These are phyloP conservation scores for Macroramphosus scolopax DNA, from an alignment of 2,797 vertebrate genomes.

Conservation along the genomic window DNA sequence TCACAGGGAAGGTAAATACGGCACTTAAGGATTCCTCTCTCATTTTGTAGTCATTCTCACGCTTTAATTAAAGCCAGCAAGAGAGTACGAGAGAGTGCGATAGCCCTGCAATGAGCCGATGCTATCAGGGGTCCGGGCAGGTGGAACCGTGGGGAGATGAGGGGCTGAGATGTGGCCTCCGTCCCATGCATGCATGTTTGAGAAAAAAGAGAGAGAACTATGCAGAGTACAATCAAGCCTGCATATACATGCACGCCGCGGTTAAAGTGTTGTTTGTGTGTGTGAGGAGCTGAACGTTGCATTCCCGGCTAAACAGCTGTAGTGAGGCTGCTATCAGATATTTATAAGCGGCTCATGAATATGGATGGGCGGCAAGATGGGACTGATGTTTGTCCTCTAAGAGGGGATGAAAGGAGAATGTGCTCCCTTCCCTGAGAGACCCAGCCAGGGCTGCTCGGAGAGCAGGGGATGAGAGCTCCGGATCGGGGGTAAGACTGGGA, in stretches of 20 bases:
- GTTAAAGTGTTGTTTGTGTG: slow-evolving; percentile 26
- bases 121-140: slow-evolving; percentile 66
- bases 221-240: too few species aligned
- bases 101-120: slow-evolving; percentile 72
- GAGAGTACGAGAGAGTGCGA: slow-evolving; percentile 50
- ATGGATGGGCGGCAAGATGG: slow-evolving; percentile 79
- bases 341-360: slow-evolving; percentile 86
- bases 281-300: slow-evolving; percentile 51
- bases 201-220: too few species aligned
- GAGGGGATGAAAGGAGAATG: slow-evolving; percentile 84
- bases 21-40: slow-evolving; percentile 80
- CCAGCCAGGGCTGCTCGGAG: slow-evolving; percentile 66
- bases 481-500: slow-evolving; percentile 31
- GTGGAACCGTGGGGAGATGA: slow-evolving; percentile 54
- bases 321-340: slow-evolving; percentile 82
- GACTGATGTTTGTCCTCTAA: slow-evolving; percentile 87
- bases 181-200: too few species aligned
- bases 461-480: slow-evolving; percentile 41
- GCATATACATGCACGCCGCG: slow-evolving; percentile 2
- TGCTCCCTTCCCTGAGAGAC: slow-evolving; percentile 73
- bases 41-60: slow-evolving; percentile 78
- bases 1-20: slow-evolving; percentile 75
- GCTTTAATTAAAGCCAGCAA: slow-evolving; percentile 76
- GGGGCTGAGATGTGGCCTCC: slow-evolving; percentile 35
- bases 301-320: slow-evolving; percentile 80